Evolutionary conservation across 92 coral and sea anemone species (phyloP), one percentile per base, ranked within the genome.

Genomic region (Actinernus sp.): DNA sequence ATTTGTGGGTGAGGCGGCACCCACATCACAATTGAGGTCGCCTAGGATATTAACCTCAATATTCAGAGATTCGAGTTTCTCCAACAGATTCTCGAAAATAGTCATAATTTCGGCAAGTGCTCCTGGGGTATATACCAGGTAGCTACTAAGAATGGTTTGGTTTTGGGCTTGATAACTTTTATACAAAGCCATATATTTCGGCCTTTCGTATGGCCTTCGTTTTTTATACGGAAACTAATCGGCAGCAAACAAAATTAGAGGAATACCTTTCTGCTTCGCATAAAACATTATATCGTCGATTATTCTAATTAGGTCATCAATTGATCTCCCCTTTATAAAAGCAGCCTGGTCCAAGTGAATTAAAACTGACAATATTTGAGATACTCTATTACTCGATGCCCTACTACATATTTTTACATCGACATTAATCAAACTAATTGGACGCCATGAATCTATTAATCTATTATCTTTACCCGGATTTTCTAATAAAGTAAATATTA

Each of bases 371-470:
- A 68, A 31, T 9, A 49, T 12, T 20, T 68, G 33, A 2, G 2
- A 19, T 53, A 68, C 37, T 32, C 76, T 28, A 21, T 52, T 36
- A 24, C 63, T 9, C n/a, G 51, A 21, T 20, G 49, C 74, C 50
- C 54, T 68, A 24, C 76, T 68, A 31, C 76, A 68, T 7, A 68
- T 56, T 52, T 68, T 68, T 3, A 48, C 52, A 33, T 68, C 76
- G 1, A 68, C 76, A 23, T 68, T 68, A 17, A 68, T 68, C 1
- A 68, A 26, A 25, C 76, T 68, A 18, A 37, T 67, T 16, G 74
- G 74, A 23, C 76, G 74, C 74, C 65, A 63, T 8, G 49, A 29
- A 11, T 63, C 71, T 44, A 63, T 23, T 41, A 45, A 21, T 26
- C 71, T 1, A 1, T 27, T 29, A 18, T 63, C 58, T 45, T 48